These are phyloP conservation scores for Manacus vitellinus DNA, from an alignment of 2,113 vertebrate species.

Conservation along the genomic window DNA sequence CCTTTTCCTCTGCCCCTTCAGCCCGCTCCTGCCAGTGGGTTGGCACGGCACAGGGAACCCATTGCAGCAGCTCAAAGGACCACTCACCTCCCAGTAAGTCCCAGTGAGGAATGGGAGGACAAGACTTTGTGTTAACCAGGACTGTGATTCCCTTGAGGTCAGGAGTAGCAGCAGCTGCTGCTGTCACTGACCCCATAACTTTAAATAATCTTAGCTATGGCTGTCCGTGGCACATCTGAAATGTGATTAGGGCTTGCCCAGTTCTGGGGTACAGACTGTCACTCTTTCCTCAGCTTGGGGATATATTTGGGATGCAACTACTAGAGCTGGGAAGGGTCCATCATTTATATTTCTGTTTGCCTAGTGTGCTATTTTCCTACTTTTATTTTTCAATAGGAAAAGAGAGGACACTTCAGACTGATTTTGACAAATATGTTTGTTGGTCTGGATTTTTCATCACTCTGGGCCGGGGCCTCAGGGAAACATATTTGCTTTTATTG, in stretches of 20 bases:
- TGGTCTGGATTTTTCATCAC: conserved; percentile 29
- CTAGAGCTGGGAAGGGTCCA: neutral
- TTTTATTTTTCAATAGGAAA: neutral
- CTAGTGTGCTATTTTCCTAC: neutral
- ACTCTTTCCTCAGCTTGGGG: neutral
- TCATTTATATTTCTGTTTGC: neutral
- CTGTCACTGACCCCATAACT: conserved; percentile 46
- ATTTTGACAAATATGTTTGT: neutral
- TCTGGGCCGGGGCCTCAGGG: neutral
- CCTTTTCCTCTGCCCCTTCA: neutral
- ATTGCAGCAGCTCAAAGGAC: neutral
- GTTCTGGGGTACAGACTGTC: neutral
- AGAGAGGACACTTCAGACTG: neutral
- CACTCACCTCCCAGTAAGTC: neutral
- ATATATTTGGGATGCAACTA: neutral
- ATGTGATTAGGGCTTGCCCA: neutral
- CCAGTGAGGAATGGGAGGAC: neutral
- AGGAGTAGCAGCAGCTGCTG: conserved; percentile 53
- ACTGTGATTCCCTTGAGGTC: neutral
- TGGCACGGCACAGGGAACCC: neutral
- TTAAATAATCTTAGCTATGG: conserved; percentile 19
- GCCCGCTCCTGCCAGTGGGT: neutral
- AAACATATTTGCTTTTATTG: conserved; percentile 25
- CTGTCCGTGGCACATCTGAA: neutral
- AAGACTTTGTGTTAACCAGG: neutral